Base-by-base conservation (phyloP, 2,797 vertebrate genomes). In the Cirrhinus mrigala region DNA sequence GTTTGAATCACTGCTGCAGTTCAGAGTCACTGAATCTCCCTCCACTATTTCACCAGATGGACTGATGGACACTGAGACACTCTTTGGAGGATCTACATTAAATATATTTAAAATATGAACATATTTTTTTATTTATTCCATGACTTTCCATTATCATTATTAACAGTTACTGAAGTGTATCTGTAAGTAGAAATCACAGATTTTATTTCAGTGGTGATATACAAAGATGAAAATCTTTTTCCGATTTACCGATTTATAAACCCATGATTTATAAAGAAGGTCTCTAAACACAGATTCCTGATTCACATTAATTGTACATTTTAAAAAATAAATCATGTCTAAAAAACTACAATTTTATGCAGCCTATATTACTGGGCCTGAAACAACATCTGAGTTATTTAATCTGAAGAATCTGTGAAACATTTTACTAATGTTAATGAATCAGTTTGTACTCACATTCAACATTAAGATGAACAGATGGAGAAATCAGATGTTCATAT, bases 21-120 rank as follows among this genome's bases (percentile, higher is more conserved):
- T 44, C 88, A n/a, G 56, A 58, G 22, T 58, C 87, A 73, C 58
- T 86, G 69, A 44, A 44, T 44, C 40, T 44, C 40, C 40, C 40
- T 44, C 40, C 40, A 44, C 6, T 44, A 44, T 44, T 8, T 44
- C 40, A 44, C 6, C 40, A 44, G 40, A 44, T 44, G 40, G 40
- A 40, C 37, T 40, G 37, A 40, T 40, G 4, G 2, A 40, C 37
- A 37, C 33, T 37, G 33, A 37, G 33, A 40, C 37, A 3, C 4
- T 40, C 37, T 40, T 40, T 40, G 37, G 37, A 4, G 37, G 37
- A 40, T 40, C 37, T 40, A 40, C 2, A 40, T 40, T 40, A 40
- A 40, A 40, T 40, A 40, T 40, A 40, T 40, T 40, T 91, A 6
- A 52, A 52, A 54, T 54, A 75, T 54, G 16, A 78, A 22, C 7